Percentiles rank a stretch among this genome's conserved stretches.
Evolutionary conservation across 92 coral and sea anemone genomes (phyloP).

Genomic region (Nematostella vectensis): DNA sequence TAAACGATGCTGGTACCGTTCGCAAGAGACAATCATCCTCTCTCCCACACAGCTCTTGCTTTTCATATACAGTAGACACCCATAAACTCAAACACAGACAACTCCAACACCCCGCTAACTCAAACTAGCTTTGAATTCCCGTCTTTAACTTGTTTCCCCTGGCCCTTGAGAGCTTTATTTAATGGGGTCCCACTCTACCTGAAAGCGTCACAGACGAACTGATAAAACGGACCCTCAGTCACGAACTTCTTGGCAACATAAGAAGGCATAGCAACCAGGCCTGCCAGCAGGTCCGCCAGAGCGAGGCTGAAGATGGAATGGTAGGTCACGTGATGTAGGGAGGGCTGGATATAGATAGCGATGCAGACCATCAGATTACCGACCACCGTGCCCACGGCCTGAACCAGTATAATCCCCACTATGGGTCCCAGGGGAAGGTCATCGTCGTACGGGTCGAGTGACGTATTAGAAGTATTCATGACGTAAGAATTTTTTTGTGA

Average conservation of each 20-base stretch:
- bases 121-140: no score
- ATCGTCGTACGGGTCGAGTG: not conserved
- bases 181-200: no score
- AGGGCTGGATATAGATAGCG: conserved; percentile 73
- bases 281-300: conserved; percentile 78
- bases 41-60: no score
- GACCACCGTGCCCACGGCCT: conserved; percentile 61
- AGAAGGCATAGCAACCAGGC: conserved; percentile 86
- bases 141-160: no score
- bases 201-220: conserved; percentile 22
- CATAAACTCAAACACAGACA: no score
- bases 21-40: no score
- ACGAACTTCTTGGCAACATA: conserved; percentile 84
- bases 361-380: conserved; percentile 81
- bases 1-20: no score
- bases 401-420: conserved; percentile 41
- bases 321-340: conserved; percentile 72
- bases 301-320: conserved; percentile 80
- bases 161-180: no score
- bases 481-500: no score
- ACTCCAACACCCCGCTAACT: no score
- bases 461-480: not conserved
- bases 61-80: no score
- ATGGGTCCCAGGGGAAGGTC: conserved; percentile 45
- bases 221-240: conserved; percentile 22